These are phyloP conservation scores for Eulemur rubriventer DNA, from an alignment of 2,797 vertebrate genomes.

Conservation along the genomic window DNA sequence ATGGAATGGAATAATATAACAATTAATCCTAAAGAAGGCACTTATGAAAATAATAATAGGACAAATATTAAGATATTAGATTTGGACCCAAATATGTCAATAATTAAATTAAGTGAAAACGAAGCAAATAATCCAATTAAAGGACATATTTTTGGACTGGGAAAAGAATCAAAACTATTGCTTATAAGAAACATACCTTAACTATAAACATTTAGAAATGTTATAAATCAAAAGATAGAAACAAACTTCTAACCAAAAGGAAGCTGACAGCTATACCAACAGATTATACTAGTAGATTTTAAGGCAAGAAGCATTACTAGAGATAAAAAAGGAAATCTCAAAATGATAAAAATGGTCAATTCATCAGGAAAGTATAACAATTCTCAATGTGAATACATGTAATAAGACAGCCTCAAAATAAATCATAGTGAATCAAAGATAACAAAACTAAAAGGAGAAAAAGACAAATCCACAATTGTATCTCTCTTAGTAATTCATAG, in stretches of 20 bases:
- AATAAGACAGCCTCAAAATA: not conserved
- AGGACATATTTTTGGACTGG: not conserved
- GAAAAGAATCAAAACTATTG: not conserved
- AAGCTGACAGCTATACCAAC: not conserved
- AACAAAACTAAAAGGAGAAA: not conserved
- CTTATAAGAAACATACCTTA: not conserved
- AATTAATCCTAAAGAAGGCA: not conserved
- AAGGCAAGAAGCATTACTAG: not conserved
- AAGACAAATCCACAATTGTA: not conserved
- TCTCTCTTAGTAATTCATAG: not conserved
- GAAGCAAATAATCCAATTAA: not conserved
- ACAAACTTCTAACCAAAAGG: not conserved
- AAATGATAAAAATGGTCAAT: not conserved
- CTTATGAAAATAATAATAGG: not conserved
- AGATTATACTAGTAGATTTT: not conserved
- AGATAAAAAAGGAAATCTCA: not conserved
- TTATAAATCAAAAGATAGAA: not conserved
- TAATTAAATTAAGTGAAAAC: not conserved
- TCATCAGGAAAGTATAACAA: not conserved
- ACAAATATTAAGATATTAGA: not conserved
- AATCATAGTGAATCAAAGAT: not conserved
- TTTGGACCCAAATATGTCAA: not conserved
- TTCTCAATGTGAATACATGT: not conserved
- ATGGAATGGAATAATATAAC: not conserved
- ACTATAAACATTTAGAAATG: not conserved